A percentile compares a stretch with the other conserved stretches of the same genome.
Conservation (phyloP, 2,888 invertebrate genomes). For the Alsophila aescularia region DNA sequence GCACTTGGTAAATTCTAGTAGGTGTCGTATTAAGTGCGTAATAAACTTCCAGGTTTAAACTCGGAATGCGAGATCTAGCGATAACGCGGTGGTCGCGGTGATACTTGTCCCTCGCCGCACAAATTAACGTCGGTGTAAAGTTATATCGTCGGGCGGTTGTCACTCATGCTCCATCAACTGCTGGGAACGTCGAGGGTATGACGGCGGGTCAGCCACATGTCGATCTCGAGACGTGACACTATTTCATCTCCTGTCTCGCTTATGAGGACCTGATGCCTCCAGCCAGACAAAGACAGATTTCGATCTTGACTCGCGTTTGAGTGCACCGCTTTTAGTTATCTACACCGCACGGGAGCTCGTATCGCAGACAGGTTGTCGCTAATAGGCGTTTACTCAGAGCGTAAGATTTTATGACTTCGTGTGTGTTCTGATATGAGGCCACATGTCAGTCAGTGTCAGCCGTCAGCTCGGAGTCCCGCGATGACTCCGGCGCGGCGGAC, state of each 20-base stretch:
- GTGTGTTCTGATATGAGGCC: constrained; percentile 72
- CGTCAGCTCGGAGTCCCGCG: constrained; percentile 60
- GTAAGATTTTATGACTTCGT: constrained; percentile 74
- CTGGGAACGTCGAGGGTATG: constrained; percentile 78
- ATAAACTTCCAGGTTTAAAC: constrained; percentile 71
- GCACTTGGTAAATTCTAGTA: constrained; percentile 72
- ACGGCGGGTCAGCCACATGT: constrained; percentile 81
- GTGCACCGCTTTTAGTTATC: constrained; percentile 70
- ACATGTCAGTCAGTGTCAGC: constrained; percentile 70
- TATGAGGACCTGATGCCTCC: constrained; percentile 63
- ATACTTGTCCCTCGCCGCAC: constrained; percentile 68
- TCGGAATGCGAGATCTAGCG: constrained; percentile 69
- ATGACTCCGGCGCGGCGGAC: constrained; percentile 62
- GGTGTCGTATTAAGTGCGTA: constrained; percentile 69
- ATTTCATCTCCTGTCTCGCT: constrained; percentile 77
- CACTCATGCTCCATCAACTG: constrained; percentile 84
- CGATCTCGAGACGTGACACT: constrained; percentile 72
- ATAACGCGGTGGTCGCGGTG: constrained; percentile 67
- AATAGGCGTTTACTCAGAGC: constrained; percentile 80
- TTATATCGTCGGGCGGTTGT: constrained; percentile 76
- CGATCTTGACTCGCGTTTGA: constrained; percentile 63
- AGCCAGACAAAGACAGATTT: constrained; percentile 75
- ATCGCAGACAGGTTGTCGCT: constrained; percentile 80
- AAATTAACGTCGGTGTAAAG: constrained; percentile 80
- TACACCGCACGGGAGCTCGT: constrained; percentile 68